phyloP scores from a whole-genome alignment of 1,140 invertebrate genomes.

The Caenorhabditis brenneri region DNA sequence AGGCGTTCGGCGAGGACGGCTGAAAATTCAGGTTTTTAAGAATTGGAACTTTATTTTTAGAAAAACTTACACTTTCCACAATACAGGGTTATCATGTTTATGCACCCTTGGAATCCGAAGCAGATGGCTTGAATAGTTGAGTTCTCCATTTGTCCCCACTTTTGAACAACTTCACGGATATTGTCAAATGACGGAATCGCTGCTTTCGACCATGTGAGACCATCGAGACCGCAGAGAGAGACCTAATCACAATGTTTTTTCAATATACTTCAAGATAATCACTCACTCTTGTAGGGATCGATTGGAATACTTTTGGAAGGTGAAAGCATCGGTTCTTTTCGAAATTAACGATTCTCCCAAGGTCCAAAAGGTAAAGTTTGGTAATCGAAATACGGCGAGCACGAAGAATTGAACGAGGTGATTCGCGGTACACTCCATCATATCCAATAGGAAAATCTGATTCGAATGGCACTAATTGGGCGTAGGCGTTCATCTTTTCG shows the following conservation, averaged over 20 bases:
- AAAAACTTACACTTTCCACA: not conserved
- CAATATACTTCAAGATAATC: no score
- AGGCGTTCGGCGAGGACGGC: not conserved
- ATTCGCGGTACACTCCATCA: not conserved
- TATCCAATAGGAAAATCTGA: slow-evolving; percentile 2
- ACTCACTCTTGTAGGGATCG: slow-evolving; percentile 11
- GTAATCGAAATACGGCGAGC: slow-evolving; percentile 8
- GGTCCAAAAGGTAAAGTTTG: not conserved
- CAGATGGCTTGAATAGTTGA: not conserved
- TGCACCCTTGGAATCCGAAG: not conserved
- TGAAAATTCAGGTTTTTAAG: not conserved
- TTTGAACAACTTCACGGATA: slow-evolving; percentile 22
- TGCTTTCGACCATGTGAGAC: not conserved
- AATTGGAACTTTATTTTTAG: not conserved
- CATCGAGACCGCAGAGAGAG: not conserved
- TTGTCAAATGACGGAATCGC: slow-evolving; percentile 13
- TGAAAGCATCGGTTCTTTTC: slow-evolving; percentile 2
- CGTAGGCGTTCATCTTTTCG: slow-evolving; percentile 20
- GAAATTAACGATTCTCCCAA: not conserved
- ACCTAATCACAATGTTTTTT: not conserved
- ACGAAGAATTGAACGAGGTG: not conserved
- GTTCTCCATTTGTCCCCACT: slow-evolving; percentile 9
- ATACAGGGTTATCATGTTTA: slow-evolving; percentile 26
- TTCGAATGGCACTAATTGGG: not conserved
- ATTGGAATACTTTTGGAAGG: slow-evolving; percentile 5